These are phyloP conservation scores for Cossypha caffra DNA, from an alignment of 2,797 vertebrate genomes.

Conservation along the genomic window DNA sequence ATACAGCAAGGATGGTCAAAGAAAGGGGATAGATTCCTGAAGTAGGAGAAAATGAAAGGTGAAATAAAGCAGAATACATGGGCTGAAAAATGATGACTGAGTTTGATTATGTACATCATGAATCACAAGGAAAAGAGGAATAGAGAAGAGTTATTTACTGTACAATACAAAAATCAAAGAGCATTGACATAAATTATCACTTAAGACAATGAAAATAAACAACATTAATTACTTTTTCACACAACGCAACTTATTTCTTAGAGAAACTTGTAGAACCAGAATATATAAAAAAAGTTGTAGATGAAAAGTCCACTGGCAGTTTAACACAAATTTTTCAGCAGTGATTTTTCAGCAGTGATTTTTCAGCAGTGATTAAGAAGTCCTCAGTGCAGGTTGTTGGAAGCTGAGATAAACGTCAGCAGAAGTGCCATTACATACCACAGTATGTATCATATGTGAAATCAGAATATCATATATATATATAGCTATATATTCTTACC, in stretches of 20 bases:
- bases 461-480: not conserved
- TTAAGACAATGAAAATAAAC: not conserved
- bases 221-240: not conserved
- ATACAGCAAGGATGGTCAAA: not conserved
- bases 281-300: not conserved
- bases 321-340: not conserved
- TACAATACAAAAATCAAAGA: not conserved
- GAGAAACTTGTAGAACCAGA: not conserved
- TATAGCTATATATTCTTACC: not conserved
- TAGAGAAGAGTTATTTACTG: not conserved
- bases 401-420: not conserved
- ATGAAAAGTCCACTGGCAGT: not conserved
- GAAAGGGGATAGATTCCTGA: not conserved
- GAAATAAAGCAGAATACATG: not conserved
- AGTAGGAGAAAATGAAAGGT: not conserved
- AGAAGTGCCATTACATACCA: not conserved
- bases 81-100: not conserved
- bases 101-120: not conserved
- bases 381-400: not conserved
- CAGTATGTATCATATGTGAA: not conserved
- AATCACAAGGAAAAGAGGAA: not conserved
- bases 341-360: not conserved
- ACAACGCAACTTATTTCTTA: not conserved
- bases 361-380: not conserved
- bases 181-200: not conserved